A percentile compares a stretch with the other conserved stretches of the same genome.
These are phyloP conservation scores for Poecile montanus DNA, from an alignment of 2,797 vertebrate genomes.

Conservation along the genomic window DNA sequence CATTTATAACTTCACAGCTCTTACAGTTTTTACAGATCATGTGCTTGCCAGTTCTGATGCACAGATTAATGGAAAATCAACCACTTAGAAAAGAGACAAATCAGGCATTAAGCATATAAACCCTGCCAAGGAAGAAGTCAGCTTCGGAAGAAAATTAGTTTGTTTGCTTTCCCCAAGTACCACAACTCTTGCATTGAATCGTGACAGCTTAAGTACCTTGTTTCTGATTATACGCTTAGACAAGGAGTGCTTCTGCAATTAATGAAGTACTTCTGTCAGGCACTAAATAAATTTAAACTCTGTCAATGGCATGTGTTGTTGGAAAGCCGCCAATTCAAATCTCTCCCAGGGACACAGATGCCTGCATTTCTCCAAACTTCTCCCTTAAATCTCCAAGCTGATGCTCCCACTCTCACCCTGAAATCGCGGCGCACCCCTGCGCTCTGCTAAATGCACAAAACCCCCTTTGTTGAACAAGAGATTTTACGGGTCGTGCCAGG, in stretches of 20 bases:
- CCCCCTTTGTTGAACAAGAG: not conserved
- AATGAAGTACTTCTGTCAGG: not conserved
- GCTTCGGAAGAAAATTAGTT: not conserved
- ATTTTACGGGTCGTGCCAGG: fast-evolving
- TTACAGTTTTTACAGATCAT: not conserved
- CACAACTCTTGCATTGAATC: not conserved
- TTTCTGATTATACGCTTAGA: not conserved
- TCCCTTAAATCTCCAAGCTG: not conserved
- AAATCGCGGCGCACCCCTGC: not conserved
- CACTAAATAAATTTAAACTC: not conserved
- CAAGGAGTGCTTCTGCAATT: not conserved
- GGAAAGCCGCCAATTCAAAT: not conserved
- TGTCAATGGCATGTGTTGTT: not conserved
- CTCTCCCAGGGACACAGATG: not conserved
- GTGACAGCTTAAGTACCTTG: not conserved
- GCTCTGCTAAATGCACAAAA: not conserved
- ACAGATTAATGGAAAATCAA: not conserved
- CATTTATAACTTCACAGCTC: not conserved
- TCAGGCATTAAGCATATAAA: not conserved
- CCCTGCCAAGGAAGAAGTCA: not conserved
- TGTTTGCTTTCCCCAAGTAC: not conserved
- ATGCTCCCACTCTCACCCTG: not conserved
- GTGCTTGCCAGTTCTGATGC: not conserved
- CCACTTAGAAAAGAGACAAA: not conserved
- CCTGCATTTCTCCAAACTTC: not conserved